Base-by-base conservation (phyloP, 2,113 vertebrate genomes). In the Gasterosteus nipponicus region DNA sequence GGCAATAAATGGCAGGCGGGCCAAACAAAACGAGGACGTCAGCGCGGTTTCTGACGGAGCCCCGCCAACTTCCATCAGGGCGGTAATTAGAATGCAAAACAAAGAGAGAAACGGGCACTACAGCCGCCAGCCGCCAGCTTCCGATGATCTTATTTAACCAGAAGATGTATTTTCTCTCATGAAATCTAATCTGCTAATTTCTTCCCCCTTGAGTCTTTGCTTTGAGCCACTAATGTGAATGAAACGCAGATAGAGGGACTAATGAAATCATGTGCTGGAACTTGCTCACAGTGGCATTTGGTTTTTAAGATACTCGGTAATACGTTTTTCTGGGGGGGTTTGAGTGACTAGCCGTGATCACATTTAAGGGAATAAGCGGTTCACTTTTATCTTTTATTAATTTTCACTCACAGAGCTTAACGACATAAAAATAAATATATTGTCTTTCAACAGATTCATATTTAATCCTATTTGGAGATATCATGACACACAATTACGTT, bases 11-110 rank as follows among this genome's bases (percentile, higher is more conserved):
- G 22, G 72, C 57, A 58, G 77, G 53, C 57, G 10, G 65, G 35
- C 6, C n/a, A 33, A 44, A 73, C 26, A 59, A 53, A 69, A 73
- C 46, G 57, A 71, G 73, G 56, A 54, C 49, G 63, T 47, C 9
- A 1, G 12, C 18, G 26, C 3, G 16, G 31, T 33, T 58, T 44
- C n/a, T 69, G 73, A 71, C 54, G 29, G 62, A 71, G 46, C 58
- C 35, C 0, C 1, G 42, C 26, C 29, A 29, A 47, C 68, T 15
- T 46, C 59, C 0, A 58, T 57, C 7, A 69, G 62, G 33, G 49
- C 41, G 14, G 39, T 44, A 69, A 65, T 62, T 22, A 64, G 15
- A 31, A 53, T 4, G 5, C 1, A 22, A 41, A 35, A 18, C 2
- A 33, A 33, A 33, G 3, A 38, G 35, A 33, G 46, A 31, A 3